Conservation (phyloP, 2,888 invertebrate genomes). For the Cancer borealis region DNA sequence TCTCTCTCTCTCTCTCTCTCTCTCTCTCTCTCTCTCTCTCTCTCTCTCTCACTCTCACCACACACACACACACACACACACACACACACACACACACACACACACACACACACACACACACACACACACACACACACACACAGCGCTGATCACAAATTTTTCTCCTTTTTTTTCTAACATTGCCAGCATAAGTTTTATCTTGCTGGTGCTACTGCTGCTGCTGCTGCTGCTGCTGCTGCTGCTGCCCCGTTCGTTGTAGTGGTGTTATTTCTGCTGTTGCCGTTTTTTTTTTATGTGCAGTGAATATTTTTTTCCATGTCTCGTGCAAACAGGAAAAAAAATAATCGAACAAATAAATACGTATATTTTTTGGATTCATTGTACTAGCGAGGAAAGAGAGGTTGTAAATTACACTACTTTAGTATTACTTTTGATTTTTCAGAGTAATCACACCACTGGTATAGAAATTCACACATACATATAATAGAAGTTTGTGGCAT, state of each 20-base stretch:
- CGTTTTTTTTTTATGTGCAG: neutral
- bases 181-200: neutral
- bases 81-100: conserved; percentile 33
- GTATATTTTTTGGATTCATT: too few species aligned
- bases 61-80: conserved; percentile 14
- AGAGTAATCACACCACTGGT: too few species aligned
- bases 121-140: neutral
- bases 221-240: neutral
- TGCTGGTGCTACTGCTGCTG: neutral
- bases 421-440: too few species aligned
- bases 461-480: too few species aligned
- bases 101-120: neutral
- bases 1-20: too few species aligned
- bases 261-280: conserved; percentile 4
- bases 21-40: too few species aligned
- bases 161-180: neutral
- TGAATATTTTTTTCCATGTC: neutral
- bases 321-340: neutral
- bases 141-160: neutral
- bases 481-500: too few species aligned
- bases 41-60: neutral
- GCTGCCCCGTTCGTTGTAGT: neutral
- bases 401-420: too few species aligned
- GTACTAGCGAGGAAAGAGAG: too few species aligned
- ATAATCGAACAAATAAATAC: neutral